These are phyloP conservation scores for Bombus huntii DNA, from an alignment of 1,140 invertebrate genomes.

Conservation along the genomic window DNA sequence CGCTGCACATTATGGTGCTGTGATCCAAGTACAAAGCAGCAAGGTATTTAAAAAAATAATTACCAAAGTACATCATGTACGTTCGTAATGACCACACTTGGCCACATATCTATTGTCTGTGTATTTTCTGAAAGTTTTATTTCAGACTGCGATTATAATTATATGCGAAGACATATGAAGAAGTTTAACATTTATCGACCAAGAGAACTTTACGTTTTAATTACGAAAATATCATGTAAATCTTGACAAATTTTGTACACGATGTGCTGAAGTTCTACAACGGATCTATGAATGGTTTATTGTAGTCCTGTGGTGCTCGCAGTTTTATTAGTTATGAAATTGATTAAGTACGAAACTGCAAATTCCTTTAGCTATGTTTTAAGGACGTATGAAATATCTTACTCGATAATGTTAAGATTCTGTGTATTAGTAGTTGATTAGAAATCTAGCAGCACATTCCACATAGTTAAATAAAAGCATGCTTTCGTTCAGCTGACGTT, in stretches of 20 bases:
- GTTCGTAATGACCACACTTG: conserved; percentile 36
- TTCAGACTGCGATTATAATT: conserved; percentile 17
- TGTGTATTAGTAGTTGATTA: conserved; percentile 37
- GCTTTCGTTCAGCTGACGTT: conserved; percentile 32
- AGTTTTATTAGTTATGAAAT: neutral
- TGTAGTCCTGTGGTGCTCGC: neutral
- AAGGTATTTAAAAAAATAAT: conserved; percentile 27
- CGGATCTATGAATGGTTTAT: neutral
- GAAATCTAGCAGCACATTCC: conserved; percentile 52
- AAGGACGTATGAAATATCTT: neutral
- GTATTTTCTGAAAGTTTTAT: conserved; percentile 47
- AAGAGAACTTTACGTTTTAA: conserved; percentile 8
- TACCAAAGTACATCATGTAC: conserved; percentile 10
- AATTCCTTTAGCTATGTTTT: neutral
- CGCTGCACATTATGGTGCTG: conserved; percentile 7
- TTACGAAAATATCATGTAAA: neutral
- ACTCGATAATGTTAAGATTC: conserved; percentile 28
- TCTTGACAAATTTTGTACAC: neutral
- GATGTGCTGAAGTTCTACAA: neutral
- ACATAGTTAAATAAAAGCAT: conserved; percentile 44
- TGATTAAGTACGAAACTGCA: neutral
- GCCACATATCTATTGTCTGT: conserved; percentile 53
- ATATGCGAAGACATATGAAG: neutral
- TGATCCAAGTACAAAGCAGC: conserved; percentile 61
- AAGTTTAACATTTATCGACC: conserved; percentile 30